phyloP scores from a whole-genome alignment of 2,888 invertebrate species.

The Cryptocheilus praepositus region DNA sequence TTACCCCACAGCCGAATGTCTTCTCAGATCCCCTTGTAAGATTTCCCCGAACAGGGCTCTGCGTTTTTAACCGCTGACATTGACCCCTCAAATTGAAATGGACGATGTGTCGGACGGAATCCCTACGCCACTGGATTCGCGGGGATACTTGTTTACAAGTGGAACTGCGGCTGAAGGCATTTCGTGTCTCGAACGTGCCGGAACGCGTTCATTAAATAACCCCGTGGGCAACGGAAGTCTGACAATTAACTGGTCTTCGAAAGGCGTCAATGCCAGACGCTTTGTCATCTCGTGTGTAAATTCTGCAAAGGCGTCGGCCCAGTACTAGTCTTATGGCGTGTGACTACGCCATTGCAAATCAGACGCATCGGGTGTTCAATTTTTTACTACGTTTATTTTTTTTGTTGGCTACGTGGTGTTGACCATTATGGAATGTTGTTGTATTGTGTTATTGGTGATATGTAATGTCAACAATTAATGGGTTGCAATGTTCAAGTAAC shows the following conservation, averaged over 20 bases:
- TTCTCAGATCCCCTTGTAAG: slow-evolving; percentile 5
- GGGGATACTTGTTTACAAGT: neutral
- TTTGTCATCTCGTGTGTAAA: slow-evolving; percentile 1
- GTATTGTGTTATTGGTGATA: too few relatives aligned
- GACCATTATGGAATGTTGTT: too few relatives aligned
- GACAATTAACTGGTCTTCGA: slow-evolving; percentile 37
- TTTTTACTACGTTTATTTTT: too few relatives aligned
- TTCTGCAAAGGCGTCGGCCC: neutral
- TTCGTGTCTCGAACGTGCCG: too few relatives aligned
- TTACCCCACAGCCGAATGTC: neutral
- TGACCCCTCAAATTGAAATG: neutral
- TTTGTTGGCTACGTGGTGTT: too few relatives aligned
- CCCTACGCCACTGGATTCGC: neutral
- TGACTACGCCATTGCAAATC: too few relatives aligned
- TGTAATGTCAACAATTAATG: too few relatives aligned
- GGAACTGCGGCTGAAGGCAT: too few relatives aligned
- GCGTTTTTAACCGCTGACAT: too few relatives aligned
- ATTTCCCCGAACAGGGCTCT: neutral
- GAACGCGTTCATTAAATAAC: slow-evolving; percentile 19
- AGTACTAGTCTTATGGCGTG: too few relatives aligned
- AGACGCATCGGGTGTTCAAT: too few relatives aligned
- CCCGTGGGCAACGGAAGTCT: slow-evolving; percentile 8
- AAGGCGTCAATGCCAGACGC: slow-evolving; percentile 39
- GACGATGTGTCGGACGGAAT: neutral
- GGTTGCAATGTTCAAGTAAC: too few relatives aligned